Base-by-base conservation (phyloP, 2,113 vertebrate genomes). In the Melanotaenia duboulayi region DNA sequence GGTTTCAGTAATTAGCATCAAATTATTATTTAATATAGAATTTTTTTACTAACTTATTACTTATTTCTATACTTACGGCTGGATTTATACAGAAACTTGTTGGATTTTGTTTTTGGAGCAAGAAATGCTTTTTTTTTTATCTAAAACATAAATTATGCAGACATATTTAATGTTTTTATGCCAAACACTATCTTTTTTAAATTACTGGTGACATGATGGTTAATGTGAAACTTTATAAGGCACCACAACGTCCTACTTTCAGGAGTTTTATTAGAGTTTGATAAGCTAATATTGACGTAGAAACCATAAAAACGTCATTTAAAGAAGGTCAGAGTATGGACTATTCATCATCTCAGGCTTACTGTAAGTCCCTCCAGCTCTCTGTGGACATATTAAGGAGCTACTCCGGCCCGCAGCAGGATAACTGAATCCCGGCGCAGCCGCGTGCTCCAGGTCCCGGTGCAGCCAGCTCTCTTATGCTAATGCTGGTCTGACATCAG, bases 401-500 rank as follows among this genome's bases (percentile, higher is more conserved):
- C 20, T 7, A 7, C n/a, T 52, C 44, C 73, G 13, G 42, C 37
- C 35, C 66, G 13, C 44, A 19, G 44, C 17, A 19, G 44, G 44
- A n/a, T 17, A 19, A 48, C 2, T n/a, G 4, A 48, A 48, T 48
- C 42, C 42, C 48, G 24, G 50, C 58, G 59, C 10, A 4, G 62
- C 67, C 12, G 20, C 2, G 68, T 63, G 51, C 63, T 44, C 32
- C 32, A 35, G 42, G 74, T 62, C 67, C 52, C 50, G 58, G 73
- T 65, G 75, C 83, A 4, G 84, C 62, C 44, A 66, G 80, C 91
- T 95, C 94, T 96, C 94, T 96, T 96, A 97, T 97, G 95, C 91
- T 95, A 96, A 97, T 96, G 3, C 54, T 0, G 71, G 69, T 86
- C 90, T 96, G 96, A 96, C 95, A 95, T 96, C 96, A 96, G 88